Conservation (phyloP, 2,113 vertebrate species). For the Tragelaphus imberbis region DNA sequence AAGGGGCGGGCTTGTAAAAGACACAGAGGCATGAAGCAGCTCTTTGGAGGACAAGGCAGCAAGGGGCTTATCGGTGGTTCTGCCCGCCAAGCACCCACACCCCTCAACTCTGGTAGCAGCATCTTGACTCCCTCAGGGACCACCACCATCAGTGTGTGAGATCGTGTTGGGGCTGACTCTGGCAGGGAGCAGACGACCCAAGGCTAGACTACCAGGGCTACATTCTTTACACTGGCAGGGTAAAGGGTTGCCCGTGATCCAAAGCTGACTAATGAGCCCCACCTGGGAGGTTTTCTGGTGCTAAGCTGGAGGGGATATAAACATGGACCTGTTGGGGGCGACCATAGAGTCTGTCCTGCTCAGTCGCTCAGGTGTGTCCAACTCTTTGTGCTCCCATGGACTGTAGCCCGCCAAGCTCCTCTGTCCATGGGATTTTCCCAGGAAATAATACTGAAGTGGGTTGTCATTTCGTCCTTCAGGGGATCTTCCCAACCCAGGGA, state of each 20-base stretch:
- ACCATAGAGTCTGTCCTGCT: background rate
- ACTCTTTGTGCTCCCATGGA: background rate
- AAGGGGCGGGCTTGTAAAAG: background rate
- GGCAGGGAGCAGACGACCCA: background rate
- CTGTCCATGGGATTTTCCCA: background rate
- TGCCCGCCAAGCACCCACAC: rapidly evolving
- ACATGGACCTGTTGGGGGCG: background rate
- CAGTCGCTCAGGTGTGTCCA: background rate
- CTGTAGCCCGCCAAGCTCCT: background rate
- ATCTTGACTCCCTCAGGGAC: background rate
- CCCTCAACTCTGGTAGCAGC: background rate
- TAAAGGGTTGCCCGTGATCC: background rate
- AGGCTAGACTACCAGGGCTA: background rate
- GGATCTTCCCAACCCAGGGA: background rate
- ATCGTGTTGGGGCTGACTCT: background rate
- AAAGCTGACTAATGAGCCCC: background rate
- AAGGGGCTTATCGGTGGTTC: rapidly evolving
- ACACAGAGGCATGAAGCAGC: background rate
- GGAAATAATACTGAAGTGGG: background rate
- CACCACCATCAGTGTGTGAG: background rate
- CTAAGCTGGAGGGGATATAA: background rate
- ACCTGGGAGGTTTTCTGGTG: background rate
- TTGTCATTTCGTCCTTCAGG: background rate
- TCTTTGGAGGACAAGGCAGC: background rate
- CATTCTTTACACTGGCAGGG: background rate